Evolutionary conservation across 2,113 vertebrate species (phyloP).

Genomic region (Cynoglossus semilaevis): DNA sequence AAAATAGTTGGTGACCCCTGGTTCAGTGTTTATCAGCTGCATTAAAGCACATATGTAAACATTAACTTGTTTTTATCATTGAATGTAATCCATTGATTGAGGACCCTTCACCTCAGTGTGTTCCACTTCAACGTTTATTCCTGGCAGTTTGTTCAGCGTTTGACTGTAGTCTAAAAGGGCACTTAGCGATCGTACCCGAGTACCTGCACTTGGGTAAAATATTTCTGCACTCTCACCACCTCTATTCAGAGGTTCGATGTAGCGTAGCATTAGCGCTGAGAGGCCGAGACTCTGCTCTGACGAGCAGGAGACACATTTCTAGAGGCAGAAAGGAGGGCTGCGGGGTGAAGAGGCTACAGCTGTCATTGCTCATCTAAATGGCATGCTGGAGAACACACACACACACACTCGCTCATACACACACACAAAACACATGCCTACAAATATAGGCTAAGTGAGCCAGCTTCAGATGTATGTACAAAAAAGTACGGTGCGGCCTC

Average conservation of each 20-base stretch:
- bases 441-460: conserved; percentile 52
- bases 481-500: conserved; percentile 33
- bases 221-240: conserved; percentile 53
- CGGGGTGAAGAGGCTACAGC: conserved; percentile 72
- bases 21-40: no score
- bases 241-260: conserved; percentile 64
- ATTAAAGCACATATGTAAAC: no score
- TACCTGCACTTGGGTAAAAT: conserved; percentile 32
- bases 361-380: conserved; percentile 74
- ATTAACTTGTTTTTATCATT: no score
- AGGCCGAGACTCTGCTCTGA: conserved; percentile 58
- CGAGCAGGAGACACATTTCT: conserved; percentile 59
- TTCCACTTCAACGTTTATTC: no score
- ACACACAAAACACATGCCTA: conserved; percentile 34
- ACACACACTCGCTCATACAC: conserved; percentile 19
- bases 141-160: conserved; percentile 29
- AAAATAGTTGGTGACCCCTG: no score
- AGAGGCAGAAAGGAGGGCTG: conserved; percentile 59
- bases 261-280: conserved; percentile 39
- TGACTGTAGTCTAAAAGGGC: conserved; percentile 20
- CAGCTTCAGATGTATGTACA: conserved; percentile 51
- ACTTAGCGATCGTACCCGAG: conserved; percentile 50
- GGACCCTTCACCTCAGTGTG: background rate
- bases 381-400: conserved; percentile 40
- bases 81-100: no score